Evolutionary conservation across 1,140 invertebrate species (phyloP), one percentile per base, ranked within the genome.

Genomic region (Rhyzopertha dominica): DNA sequence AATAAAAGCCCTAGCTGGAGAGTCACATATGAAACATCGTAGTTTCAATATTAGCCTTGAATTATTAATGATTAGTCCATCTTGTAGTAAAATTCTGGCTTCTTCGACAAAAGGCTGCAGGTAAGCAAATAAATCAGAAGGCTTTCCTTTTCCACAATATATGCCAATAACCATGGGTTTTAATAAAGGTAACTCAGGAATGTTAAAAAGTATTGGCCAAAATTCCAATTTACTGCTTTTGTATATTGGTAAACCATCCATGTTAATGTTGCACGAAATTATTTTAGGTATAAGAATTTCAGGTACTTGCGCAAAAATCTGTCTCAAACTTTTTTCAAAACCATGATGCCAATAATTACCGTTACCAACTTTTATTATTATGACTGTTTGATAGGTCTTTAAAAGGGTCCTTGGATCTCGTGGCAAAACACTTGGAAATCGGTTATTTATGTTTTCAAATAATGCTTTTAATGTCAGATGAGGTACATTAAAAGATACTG

Each of bases 21-120:
- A 50, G 35, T 56, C 56, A 23, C 42, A 45, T 19, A 56, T 38
- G 36, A 49, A 53, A 35, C 39, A 41, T 50, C 41, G n/a, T n/a
- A 45, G 38, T 47, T 46, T 47, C 18, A 24, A 16, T 12, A 7
- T 26, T 0, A 36, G 43, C n/a, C 38, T 31, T 14, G 34, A 28
- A 14, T 19, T 32, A 18, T 31, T 17, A 17, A 23, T 14, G 26
- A 16, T 30, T 13, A 44, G 18, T 36, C 32, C 34, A 13, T 38
- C 17, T 37, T 34, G 22, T 13, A 49, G 7, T 7, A 48, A 12
- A 14, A n/a, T 4, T 34, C 40, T 46, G 5, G 25, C 13, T 49
- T 53, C 42, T 12, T 37, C 14, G 34, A 53, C 42, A 53, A 53
- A 54, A 24, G 7, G 19, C 37, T 23, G 9, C 8, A 51, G 24